Evolutionary conservation across 1,140 invertebrate species (phyloP), one percentile per base, ranked within the genome.

Genomic region (Phenacoccus solenopsis): DNA sequence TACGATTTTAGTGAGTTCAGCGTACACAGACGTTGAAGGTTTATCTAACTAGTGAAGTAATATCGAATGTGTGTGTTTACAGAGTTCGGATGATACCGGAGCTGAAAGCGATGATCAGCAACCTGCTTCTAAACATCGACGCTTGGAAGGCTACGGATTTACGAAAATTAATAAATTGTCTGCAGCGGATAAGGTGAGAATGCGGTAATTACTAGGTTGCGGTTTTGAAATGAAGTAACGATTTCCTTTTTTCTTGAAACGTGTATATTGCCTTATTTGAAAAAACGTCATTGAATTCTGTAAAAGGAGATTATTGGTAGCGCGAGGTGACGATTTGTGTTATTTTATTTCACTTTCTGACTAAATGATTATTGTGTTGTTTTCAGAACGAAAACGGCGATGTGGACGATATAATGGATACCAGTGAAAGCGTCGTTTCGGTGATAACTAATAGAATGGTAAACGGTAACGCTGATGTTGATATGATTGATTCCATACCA

Each of bases 101-200:
- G 59, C 59, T 25, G 59, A 64, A 64, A 64, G 59, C 16, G 59
- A 64, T 20, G 59, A 64, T 25, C 20, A 64, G 20, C 59, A 64
- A 27, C 59, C 59, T 64, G 59, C 59, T 25, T 64, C 59, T 27
- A 64, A 64, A 64, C 25, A 64, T 64, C 59, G 2, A 5, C 59
- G 59, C 22, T 27, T 64, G 59, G 25, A 64, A 25, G 25, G 59
- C 59, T 64, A 64, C 38, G 38, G 20, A 49, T 64, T 20, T 20
- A 25, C 59, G 25, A 27, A 27, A 64, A 25, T 25, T 25, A 22
- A 49, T 16, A 49, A 27, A 10, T 22, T 3, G 59, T 24, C 59
- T 64, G 10, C 25, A 24, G 10, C 25, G 25, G 25, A 64, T 24
- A 64, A 64, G 21, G 59, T 64, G 25, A 64, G 59, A 16, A 49